Percentiles rank a stretch among this genome's conserved stretches.
Evolutionary conservation across 1,140 invertebrate genomes (phyloP).

Genomic region (Aphelinus atriplicis): DNA sequence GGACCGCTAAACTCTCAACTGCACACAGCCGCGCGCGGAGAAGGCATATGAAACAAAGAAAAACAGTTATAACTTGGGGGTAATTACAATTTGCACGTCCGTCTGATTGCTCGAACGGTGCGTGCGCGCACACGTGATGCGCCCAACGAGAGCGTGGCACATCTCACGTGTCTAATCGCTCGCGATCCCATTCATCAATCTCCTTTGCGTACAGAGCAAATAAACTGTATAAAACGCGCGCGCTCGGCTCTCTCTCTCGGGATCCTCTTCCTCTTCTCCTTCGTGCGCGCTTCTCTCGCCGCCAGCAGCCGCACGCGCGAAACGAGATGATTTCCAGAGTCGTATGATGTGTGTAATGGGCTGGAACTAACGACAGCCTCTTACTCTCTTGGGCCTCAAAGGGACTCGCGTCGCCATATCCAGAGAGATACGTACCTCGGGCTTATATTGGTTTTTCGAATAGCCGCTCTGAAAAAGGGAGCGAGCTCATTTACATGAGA

Average conservation of each 20-base stretch:
- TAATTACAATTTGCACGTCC: too few relatives aligned
- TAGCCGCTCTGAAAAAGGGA: not conserved
- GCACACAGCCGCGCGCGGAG: too few relatives aligned
- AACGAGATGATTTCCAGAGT: constrained; percentile 31
- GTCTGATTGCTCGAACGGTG: too few relatives aligned
- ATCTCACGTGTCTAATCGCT: too few relatives aligned
- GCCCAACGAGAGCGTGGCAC: too few relatives aligned
- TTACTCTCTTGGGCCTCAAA: too few relatives aligned
- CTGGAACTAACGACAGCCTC: constrained; percentile 28
- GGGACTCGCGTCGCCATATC: too few relatives aligned
- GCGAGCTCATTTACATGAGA: too few relatives aligned
- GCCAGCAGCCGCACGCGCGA: not conserved
- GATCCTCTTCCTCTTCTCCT: not conserved
- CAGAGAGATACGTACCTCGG: not conserved
- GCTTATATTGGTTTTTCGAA: constrained; percentile 27
- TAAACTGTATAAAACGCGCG: constrained; percentile 24
- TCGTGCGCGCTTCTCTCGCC: not conserved
- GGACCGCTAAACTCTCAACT: too few relatives aligned
- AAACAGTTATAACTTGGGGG: too few relatives aligned
- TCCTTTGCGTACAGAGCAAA: not conserved
- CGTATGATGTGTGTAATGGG: constrained; percentile 35
- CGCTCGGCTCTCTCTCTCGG: not conserved
- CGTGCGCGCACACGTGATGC: too few relatives aligned
- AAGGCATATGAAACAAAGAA: too few relatives aligned
- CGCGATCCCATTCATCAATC: constrained; percentile 5